Conservation (phyloP, 2,113 vertebrate species). For the Gopherus flavomarginatus region DNA sequence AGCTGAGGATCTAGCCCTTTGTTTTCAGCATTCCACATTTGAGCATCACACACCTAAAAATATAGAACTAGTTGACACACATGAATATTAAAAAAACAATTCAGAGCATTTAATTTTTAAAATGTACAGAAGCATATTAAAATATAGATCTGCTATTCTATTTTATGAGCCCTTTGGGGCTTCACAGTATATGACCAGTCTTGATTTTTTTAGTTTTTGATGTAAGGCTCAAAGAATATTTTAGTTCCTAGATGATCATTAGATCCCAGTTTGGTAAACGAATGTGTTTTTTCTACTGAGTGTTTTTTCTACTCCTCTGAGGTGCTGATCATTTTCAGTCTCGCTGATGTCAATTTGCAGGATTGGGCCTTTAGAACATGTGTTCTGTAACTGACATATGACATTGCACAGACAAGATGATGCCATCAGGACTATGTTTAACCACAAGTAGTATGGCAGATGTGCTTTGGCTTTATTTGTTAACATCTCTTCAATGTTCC, state of each 20-base stretch:
- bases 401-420: background rate
- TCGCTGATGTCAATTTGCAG: background rate
- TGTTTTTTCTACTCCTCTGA: background rate
- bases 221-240: background rate
- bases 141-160: background rate
- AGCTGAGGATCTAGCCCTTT: slow-evolving; percentile 13
- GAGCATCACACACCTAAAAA: slow-evolving; percentile 20
- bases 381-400: background rate
- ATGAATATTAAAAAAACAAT: background rate
- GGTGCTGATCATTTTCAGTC: background rate
- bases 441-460: background rate
- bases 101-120: background rate
- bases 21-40: slow-evolving; percentile 4
- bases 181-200: background rate
- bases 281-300: background rate
- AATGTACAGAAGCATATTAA: background rate
- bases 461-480: background rate
- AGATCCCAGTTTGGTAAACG: background rate
- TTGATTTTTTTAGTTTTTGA: background rate
- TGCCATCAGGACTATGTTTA: background rate
- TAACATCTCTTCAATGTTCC: background rate
- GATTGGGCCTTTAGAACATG: background rate
- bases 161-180: background rate
- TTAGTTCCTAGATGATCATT: background rate
- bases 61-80: background rate